Evolutionary conservation across 2,888 invertebrate genomes (phyloP), one percentile per base, ranked within the genome.

Genomic region (Crioceris asparagi): DNA sequence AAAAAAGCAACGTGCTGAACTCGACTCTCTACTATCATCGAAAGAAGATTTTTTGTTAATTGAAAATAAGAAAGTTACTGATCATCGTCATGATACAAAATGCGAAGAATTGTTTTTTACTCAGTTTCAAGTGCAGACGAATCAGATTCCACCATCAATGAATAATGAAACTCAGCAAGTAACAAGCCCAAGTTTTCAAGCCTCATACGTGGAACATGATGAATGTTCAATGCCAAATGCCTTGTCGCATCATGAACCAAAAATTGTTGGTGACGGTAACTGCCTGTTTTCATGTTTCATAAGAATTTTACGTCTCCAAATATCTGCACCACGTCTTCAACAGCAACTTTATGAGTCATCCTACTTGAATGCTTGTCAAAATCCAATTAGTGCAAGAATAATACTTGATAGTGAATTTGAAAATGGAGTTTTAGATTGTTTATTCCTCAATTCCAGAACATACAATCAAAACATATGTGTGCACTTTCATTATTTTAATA

Each of bases 401-500:
- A 35, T 26, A 11, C 27, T 35, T 5, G 3, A 7, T 4, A 27
- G 35, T 27, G 27, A 26, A 4, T 16, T 16, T 17, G 26, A 35
- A 17, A 26, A 21, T 27, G 35, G 26, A 14, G 34, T 26, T 17
- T 27, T 21, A n/a, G 21, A 35, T 35, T 26, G 17, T n/a, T 5
- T 27, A 27, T 26, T 17, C 11, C 16, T 35, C 16, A 26, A 26
- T 35, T 26, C 27, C 7, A 35, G 17, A 35, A 17, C n/a, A 19
- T 34, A 34, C 25, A 26, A 34, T 34, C 25, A 25, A 34, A 34
- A 34, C n/a, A 14, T 34, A 17, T 35, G 35, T 17, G 35, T 35
- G 16, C 34, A 34, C 15, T 25, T 11, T 23, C 16, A 25, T 25
- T 34, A 15, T 17, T 15, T 25, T 6, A 34, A 34, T 15, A 26